phyloP scores from a whole-genome alignment of 2,888 invertebrate genomes.

The Eupithecia abbreviata region DNA sequence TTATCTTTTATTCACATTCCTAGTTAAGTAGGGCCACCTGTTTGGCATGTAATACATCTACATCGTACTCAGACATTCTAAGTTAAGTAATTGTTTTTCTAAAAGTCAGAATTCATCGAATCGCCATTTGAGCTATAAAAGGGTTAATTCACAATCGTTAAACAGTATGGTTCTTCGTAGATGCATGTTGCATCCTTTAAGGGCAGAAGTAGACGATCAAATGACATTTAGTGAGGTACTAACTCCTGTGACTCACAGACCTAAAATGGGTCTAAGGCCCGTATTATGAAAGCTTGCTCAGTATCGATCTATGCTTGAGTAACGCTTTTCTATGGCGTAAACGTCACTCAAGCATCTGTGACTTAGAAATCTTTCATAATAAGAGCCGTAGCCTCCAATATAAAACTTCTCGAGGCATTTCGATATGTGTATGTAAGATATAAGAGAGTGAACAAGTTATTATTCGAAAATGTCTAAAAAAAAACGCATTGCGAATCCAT shows the following conservation, averaged over 20 bases:
- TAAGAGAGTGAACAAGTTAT: not conserved
- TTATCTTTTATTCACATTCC: not conserved
- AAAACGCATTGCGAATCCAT: not conserved
- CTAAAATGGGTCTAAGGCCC: not conserved
- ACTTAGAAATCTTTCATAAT: too few relatives aligned
- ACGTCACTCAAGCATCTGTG: too few relatives aligned
- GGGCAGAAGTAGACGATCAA: conserved; percentile 13
- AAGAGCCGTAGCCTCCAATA: not conserved
- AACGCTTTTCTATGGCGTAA: too few relatives aligned
- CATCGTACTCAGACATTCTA: not conserved
- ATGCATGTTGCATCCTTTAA: conserved; percentile 17
- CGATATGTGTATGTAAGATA: not conserved
- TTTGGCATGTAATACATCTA: not conserved
- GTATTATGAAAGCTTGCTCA: too few relatives aligned
- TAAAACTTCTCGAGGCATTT: not conserved
- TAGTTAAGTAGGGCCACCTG: not conserved
- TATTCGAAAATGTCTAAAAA: not conserved
- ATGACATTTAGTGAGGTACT: not conserved
- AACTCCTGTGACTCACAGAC: not conserved
- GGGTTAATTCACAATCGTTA: conserved; percentile 30
- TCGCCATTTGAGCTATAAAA: conserved; percentile 4
- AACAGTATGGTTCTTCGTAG: conserved; percentile 18
- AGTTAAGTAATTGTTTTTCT: conserved; percentile 23
- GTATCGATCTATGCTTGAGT: too few relatives aligned
- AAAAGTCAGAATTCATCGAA: conserved; percentile 23